Conservation (phyloP, 2,888 invertebrate genomes). For the Drosophila colorata region DNA sequence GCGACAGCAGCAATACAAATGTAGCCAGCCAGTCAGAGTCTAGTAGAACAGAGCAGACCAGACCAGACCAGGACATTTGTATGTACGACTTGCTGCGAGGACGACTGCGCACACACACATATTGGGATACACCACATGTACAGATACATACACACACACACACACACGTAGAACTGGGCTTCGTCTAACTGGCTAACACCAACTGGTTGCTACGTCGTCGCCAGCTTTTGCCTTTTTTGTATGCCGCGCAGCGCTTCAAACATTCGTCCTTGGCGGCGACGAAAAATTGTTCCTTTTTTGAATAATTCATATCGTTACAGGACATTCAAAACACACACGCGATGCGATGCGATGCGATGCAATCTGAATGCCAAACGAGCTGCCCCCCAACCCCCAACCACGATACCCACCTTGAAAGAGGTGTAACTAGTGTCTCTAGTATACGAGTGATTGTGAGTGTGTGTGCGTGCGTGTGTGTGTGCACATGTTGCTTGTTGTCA, state of each 20-base stretch:
- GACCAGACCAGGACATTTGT: slow-evolving; percentile 73
- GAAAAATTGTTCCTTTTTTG: slow-evolving; percentile 82
- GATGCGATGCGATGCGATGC: slow-evolving; percentile 76
- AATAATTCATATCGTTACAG: slow-evolving; percentile 85
- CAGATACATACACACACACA: slow-evolving; percentile 23
- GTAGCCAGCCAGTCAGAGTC: slow-evolving; percentile 53
- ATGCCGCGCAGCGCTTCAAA: slow-evolving; percentile 81
- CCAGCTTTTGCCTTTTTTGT: slow-evolving; percentile 74
- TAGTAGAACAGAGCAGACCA: slow-evolving; percentile 37
- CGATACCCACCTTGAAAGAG: slow-evolving; percentile 24
- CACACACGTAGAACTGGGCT: slow-evolving; percentile 34
- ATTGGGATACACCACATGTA: slow-evolving; percentile 3
- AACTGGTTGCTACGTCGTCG: slow-evolving; percentile 63
- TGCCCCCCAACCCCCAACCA: background rate
- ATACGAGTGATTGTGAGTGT: slow-evolving; percentile 22
- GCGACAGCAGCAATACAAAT: slow-evolving; percentile 80
- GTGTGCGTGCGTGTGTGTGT: slow-evolving; percentile 29
- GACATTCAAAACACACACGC: slow-evolving; percentile 84
- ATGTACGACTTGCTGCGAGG: slow-evolving; percentile 68
- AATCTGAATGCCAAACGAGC: slow-evolving; percentile 84
- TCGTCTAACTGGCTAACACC: slow-evolving; percentile 72
- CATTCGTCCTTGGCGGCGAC: slow-evolving; percentile 83
- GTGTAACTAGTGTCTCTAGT: slow-evolving; percentile 37
- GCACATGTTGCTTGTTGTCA: slow-evolving; percentile 76
- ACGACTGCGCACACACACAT: slow-evolving; percentile 42